Base-by-base conservation (phyloP, 2,113 vertebrate species). In the Tetrax tetrax region DNA sequence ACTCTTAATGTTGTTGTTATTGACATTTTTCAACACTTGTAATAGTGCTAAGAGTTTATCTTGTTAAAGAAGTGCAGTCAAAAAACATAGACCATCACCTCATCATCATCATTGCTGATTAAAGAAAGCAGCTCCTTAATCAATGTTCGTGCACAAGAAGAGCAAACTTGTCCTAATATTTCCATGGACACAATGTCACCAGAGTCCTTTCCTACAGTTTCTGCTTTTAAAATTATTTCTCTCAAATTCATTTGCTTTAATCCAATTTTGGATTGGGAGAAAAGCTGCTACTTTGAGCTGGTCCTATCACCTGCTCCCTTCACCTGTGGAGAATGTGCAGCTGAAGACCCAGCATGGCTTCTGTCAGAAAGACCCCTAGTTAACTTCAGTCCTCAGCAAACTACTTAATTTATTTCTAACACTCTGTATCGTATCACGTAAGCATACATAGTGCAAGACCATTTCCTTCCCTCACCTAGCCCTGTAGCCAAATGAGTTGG, bases 1-100 rank as follows among this genome's bases (percentile, higher is more conserved):
- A 29, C 28, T 77, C 37, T 50, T 77, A 19, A 57, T 88, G 13
- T 45, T 90, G 50, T 37, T 92, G 53, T 83, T 76, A 65, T 71
- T 86, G 51, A 79, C 27, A 88, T 28, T 18, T 92, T 95, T 94
- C 75, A 95, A 56, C 29, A 56, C 68, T 45, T 77, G 16, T 35
- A 69, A 77, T 21, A 65, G 29, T 50, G 50, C 27, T 88, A 64
- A 78, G 48, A 20, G 24, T 37, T 81, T 83, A 65, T 69, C 35
- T 91, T 41, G 33, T 68, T 85, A 69, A 84, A 91, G 69, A 93
- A 89, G 27, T 16, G 21, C 10, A 63, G 23, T 56, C 21, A 94
- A 66, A 78, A 83, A 64, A 60, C 19, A 10, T 4, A 9, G 7
- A n/a, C 29, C 22, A 41, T 57, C 72, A 86, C 27, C 20, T 93